Conservation (phyloP, 2,888 invertebrate species). For the Mesorhabditis sp. region DNA sequence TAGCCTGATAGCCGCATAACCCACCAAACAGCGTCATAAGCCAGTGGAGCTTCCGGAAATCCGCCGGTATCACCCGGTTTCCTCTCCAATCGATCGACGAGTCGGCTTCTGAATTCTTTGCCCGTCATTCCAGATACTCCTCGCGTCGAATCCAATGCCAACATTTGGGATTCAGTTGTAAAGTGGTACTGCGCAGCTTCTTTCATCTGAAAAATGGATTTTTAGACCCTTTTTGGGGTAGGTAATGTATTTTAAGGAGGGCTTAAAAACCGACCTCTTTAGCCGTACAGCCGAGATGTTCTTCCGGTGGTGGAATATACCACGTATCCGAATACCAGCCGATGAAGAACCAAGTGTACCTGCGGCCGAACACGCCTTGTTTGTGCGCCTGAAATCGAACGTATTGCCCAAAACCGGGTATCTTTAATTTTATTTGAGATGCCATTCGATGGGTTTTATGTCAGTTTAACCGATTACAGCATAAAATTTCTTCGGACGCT, state of each 20-base stretch:
- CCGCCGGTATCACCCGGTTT: constrained; percentile 77
- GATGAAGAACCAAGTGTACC: constrained; percentile 98
- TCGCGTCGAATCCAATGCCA: constrained; percentile 85
- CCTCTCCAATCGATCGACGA: constrained; percentile 77
- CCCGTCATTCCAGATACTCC: constrained; percentile 72
- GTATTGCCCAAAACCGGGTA: too few relatives aligned
- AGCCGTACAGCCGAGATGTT: constrained; percentile 83
- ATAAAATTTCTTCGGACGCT: too few relatives aligned
- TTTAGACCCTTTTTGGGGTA: constrained; percentile 1
- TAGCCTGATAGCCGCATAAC: constrained; percentile 7
- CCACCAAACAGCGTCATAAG: constrained; percentile 95
- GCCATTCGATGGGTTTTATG: too few relatives aligned
- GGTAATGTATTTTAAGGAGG: background rate
- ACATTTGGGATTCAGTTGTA: constrained; percentile 96
- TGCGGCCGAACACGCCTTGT: constrained; percentile 85
- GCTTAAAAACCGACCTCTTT: constrained; percentile 62
- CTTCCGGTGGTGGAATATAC: constrained; percentile 78
- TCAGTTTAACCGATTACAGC: too few relatives aligned
- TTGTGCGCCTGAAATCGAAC: constrained; percentile 68
- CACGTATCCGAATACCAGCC: constrained; percentile 99
- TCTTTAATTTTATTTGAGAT: too few relatives aligned
- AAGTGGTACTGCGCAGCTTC: constrained; percentile 92
- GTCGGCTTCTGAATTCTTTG: constrained; percentile 75
- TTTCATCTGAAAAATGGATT: constrained; percentile 71
- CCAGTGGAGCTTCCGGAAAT: constrained; percentile 86